A percentile compares a stretch with the other conserved stretches of the same genome.
phyloP scores from a whole-genome alignment of 2,888 invertebrate genomes.

The Ectobius pallidus region DNA sequence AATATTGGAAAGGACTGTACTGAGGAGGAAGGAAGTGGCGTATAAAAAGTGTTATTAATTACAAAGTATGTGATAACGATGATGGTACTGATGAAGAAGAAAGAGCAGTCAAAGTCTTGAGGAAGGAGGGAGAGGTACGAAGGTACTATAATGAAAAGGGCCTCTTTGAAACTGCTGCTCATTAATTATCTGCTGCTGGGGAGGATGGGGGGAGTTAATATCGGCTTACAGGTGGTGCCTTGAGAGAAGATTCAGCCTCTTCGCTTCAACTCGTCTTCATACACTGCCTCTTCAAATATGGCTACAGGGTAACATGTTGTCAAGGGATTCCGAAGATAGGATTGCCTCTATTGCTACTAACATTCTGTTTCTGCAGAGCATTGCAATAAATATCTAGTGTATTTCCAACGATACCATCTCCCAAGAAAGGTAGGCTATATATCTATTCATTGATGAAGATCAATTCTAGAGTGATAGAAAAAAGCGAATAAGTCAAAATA shows the following conservation, averaged over 20 bases:
- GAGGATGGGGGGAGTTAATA: conserved; percentile 37
- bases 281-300: background rate
- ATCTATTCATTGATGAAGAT: too few species aligned
- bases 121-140: conserved; percentile 21
- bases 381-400: too few species aligned
- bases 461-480: too few species aligned
- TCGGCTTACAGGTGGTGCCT: conserved; percentile 42
- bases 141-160: conserved; percentile 38
- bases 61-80: conserved; percentile 44
- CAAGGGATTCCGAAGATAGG: too few species aligned
- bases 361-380: too few species aligned
- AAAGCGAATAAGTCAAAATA: too few species aligned
- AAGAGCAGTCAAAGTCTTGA: conserved; percentile 39
- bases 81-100: conserved; percentile 40
- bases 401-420: too few species aligned
- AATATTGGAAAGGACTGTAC: conserved; percentile 20
- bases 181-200: conserved; percentile 41
- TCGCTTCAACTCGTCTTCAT: background rate
- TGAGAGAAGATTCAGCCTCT: conserved; percentile 7
- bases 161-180: conserved; percentile 42
- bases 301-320: too few species aligned
- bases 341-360: too few species aligned
- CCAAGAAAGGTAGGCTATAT: too few species aligned
- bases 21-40: conserved; percentile 23
- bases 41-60: conserved; percentile 42